Conservation (phyloP, 2,888 invertebrate genomes). For the Drosophila falleni region DNA sequence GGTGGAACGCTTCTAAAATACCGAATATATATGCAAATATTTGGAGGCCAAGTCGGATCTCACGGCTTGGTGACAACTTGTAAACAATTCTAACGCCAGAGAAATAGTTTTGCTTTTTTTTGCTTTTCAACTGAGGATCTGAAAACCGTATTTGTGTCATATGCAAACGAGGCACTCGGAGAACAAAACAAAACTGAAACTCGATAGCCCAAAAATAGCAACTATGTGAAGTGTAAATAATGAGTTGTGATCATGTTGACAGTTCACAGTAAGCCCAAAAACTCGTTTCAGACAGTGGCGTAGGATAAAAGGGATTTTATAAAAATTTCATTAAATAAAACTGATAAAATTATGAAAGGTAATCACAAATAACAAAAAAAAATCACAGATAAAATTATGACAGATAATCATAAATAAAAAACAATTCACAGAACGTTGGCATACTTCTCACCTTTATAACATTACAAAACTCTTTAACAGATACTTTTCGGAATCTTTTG, state of each 20-base stretch:
- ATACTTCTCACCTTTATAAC: constrained; percentile 6
- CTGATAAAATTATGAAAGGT: no score
- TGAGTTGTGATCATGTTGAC: constrained; percentile 60
- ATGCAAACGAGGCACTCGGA: constrained; percentile 60
- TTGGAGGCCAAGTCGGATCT: constrained; percentile 48
- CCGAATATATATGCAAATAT: constrained; percentile 71
- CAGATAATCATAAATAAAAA: no score
- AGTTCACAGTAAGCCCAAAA: constrained; percentile 45
- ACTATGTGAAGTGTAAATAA: constrained; percentile 59
- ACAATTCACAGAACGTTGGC: neutral
- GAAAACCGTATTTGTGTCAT: constrained; percentile 61
- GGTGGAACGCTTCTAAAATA: constrained; percentile 58
- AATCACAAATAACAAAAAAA: no score
- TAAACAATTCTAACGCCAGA: constrained; percentile 55
- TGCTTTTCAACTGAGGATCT: constrained; percentile 11
- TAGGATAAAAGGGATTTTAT: constrained; percentile 31
- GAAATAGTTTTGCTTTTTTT: constrained; percentile 22
- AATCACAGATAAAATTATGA: no score
- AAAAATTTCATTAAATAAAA: no score
- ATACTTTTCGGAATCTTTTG: constrained; percentile 12
- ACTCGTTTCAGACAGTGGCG: constrained; percentile 41
- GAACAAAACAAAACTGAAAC: constrained; percentile 57
- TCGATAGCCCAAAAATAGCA: constrained; percentile 59
- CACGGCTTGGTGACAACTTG: constrained; percentile 64
- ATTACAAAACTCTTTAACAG: constrained; percentile 16